Conservation (phyloP, 2,888 invertebrate species). For the Melipona bicolor region DNA sequence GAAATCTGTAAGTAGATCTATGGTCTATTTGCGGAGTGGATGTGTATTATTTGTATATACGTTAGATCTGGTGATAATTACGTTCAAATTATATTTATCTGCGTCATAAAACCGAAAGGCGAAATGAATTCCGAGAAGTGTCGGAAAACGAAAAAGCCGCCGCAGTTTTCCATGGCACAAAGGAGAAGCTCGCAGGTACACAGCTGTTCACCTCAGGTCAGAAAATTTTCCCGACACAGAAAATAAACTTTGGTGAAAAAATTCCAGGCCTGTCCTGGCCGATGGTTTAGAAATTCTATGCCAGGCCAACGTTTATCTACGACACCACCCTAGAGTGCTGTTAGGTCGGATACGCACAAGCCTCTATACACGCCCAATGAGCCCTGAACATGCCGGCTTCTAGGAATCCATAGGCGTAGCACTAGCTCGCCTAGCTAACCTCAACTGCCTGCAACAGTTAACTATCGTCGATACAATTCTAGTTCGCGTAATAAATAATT, state of each 20-base stretch:
- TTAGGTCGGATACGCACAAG: conserved; percentile 63
- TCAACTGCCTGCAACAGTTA: conserved; percentile 3
- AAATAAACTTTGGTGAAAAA: conserved; percentile 50
- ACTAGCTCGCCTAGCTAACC: conserved; percentile 40
- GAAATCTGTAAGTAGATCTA: too few relatives aligned
- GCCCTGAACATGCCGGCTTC: conserved; percentile 74
- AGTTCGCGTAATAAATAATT: not conserved
- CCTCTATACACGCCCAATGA: conserved; percentile 63
- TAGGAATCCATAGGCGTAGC: conserved; percentile 80
- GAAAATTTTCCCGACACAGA: conserved; percentile 48
- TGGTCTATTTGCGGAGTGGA: too few relatives aligned
- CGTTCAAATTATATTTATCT: too few relatives aligned
- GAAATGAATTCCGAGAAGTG: not conserved
- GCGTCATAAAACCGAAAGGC: too few relatives aligned
- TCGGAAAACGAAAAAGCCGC: not conserved
- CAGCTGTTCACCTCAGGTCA: not conserved
- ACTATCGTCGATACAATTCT: too few relatives aligned
- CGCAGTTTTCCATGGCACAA: not conserved
- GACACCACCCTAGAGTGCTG: conserved; percentile 71
- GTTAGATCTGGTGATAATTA: too few relatives aligned
- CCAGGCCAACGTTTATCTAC: conserved; percentile 60
- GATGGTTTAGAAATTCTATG: conserved; percentile 61
- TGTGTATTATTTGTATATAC: too few relatives aligned
- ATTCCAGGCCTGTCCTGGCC: conserved; percentile 42
- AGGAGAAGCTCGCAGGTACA: not conserved